A percentile compares a stretch with the other conserved stretches of the same genome.
These are phyloP conservation scores for Drosophila ustulata DNA, from an alignment of 2,888 invertebrate species.

Conservation along the genomic window DNA sequence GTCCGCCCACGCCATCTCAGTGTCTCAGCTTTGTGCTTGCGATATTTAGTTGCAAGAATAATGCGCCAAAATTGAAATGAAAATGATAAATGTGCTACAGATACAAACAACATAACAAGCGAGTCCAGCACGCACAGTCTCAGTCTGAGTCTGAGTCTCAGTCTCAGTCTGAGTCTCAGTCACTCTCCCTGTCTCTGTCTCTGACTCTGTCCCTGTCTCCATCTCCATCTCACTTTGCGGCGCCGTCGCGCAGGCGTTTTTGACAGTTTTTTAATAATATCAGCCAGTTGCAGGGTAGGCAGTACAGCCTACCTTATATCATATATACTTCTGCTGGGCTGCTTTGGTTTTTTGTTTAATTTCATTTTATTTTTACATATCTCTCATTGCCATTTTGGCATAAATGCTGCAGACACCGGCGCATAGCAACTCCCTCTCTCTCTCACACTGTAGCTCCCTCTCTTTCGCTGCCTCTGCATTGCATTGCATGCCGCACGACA, in stretches of 20 bases:
- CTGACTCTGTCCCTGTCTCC: conserved; percentile 35
- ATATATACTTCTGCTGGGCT: conserved; percentile 24
- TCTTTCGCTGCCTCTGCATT: conserved; percentile 55
- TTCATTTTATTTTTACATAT: conserved; percentile 57
- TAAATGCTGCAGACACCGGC: conserved; percentile 77
- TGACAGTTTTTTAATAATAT: conserved; percentile 80
- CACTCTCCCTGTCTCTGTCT: conserved; percentile 35
- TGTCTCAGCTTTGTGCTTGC: conserved; percentile 22
- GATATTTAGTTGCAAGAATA: conserved; percentile 76
- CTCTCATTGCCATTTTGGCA: conserved; percentile 77
- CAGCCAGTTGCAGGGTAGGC: conserved; percentile 62
- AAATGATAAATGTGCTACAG: conserved; percentile 79
- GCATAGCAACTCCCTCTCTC: conserved; percentile 55
- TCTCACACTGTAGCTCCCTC: conserved; percentile 19
- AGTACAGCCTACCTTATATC: conserved; percentile 70
- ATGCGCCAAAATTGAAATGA: conserved; percentile 78
- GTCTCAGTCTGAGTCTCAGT: conserved; percentile 32
- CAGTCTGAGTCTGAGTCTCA: conserved; percentile 29
- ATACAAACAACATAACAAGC: conserved; percentile 44
- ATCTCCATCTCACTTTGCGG: conserved; percentile 40
- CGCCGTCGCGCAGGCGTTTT: conserved; percentile 77
- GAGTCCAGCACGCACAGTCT: conserved; percentile 68
- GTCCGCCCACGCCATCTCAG: conserved; percentile 76
- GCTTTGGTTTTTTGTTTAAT: conserved; percentile 31
- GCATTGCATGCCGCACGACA: conserved; percentile 75